Percentiles rank a stretch among this genome's conserved stretches.
phyloP scores from a whole-genome alignment of 2,888 invertebrate genomes.

The Parapristionchus giblindavisi region DNA sequence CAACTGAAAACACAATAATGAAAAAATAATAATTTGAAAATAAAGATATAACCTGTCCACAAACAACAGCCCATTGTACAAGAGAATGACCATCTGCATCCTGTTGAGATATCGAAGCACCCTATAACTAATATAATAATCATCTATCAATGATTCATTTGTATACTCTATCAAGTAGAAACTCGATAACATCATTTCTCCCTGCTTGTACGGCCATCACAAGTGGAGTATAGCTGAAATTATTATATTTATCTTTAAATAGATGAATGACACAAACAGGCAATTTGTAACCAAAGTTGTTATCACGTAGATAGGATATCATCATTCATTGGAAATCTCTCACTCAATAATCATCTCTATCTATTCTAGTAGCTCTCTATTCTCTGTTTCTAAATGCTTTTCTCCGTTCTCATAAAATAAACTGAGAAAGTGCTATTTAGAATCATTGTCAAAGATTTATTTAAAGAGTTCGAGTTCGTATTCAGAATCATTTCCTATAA shows the following conservation, averaged over 20 bases:
- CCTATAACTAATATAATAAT: conserved; percentile 73
- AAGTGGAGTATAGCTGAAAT: conserved; percentile 81
- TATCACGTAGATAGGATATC: no score
- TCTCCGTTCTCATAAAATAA: not conserved
- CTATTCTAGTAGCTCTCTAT: not conserved
- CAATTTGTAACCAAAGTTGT: not conserved
- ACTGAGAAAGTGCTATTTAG: not conserved
- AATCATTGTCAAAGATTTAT: not conserved
- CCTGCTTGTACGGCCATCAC: conserved; percentile 95
- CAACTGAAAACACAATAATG: conserved; percentile 42
- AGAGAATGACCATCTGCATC: conserved; percentile 94
- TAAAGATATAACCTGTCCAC: conserved; percentile 52
- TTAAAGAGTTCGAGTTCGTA: no score
- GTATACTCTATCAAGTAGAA: conserved; percentile 77
- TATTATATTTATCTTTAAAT: no score
- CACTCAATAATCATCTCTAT: no score
- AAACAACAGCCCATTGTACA: conserved; percentile 93
- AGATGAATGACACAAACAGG: no score
- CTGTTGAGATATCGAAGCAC: conserved; percentile 87
- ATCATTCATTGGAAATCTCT: no score
- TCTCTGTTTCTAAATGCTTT: not conserved
- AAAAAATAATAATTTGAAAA: not conserved
- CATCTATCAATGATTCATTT: not conserved
- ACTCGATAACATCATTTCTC: conserved; percentile 84
- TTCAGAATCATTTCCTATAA: no score